Evolutionary conservation across 2,888 invertebrate species (phyloP).

Genomic region (Sesia apiformis): DNA sequence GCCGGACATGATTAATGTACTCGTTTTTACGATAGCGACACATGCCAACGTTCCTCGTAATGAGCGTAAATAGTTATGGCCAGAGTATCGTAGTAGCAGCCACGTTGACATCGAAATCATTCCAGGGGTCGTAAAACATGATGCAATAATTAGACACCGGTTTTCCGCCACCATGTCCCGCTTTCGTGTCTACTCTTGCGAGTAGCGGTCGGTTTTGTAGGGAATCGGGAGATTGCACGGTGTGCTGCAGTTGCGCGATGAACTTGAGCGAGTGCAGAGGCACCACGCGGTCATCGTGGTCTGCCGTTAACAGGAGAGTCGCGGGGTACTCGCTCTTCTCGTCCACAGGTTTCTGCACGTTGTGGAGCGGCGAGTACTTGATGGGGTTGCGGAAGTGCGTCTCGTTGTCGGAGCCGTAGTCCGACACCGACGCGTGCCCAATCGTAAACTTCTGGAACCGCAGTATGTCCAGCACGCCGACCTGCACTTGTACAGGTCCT

Average conservation of each 20-base stretch:
- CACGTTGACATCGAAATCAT: too few species aligned
- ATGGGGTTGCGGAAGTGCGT: constrained; percentile 89
- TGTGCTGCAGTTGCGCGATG: constrained; percentile 90
- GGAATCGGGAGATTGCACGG: constrained; percentile 64
- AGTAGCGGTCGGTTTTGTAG: constrained; percentile 89
- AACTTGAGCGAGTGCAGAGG: constrained; percentile 97
- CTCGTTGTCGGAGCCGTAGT: constrained; percentile 93
- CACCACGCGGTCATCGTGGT: constrained; percentile 98
- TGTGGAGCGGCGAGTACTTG: constrained; percentile 96
- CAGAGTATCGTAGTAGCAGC: too few species aligned
- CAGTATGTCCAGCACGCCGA: constrained; percentile 98
- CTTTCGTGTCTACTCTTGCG: constrained; percentile 93
- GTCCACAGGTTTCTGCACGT: constrained; percentile 80
- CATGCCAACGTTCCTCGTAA: too few species aligned
- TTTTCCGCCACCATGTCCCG: constrained; percentile 98
- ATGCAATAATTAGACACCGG: constrained; percentile 93
- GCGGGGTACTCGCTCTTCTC: constrained; percentile 22
- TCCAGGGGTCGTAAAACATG: constrained; percentile 1
- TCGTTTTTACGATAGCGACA: too few species aligned
- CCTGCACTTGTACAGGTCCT: constrained; percentile 95
- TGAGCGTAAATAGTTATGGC: too few species aligned
- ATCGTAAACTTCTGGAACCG: constrained; percentile 98
- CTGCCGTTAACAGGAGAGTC: constrained; percentile 91
- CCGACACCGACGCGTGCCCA: constrained; percentile 96
- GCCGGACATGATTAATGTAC: too few species aligned